phyloP scores from a whole-genome alignment of 2,797 vertebrate species.

The Enteromius trimaculatus region DNA sequence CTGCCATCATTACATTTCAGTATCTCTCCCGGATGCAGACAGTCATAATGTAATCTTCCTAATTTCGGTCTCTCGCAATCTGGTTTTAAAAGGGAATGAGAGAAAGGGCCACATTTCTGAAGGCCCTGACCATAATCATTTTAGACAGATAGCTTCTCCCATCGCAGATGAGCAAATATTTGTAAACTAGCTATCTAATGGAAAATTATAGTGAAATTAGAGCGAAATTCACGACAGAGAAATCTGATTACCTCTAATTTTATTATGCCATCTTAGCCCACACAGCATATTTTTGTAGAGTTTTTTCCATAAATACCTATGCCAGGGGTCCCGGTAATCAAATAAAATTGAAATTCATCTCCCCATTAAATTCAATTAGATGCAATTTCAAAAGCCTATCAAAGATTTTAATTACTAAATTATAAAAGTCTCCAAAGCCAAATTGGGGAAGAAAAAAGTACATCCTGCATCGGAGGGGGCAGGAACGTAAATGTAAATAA shows the following conservation, averaged over 20 bases:
- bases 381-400: conserved; percentile 99
- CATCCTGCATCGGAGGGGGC: conserved; percentile 84
- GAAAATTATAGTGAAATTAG: conserved; percentile 99
- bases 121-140: conserved; percentile 92
- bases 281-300: conserved; percentile 99
- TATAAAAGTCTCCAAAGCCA: conserved; percentile 99
- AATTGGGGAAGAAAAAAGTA: conserved; percentile 97
- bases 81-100: conserved; percentile 86
- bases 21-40: conserved; percentile 86
- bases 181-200: conserved; percentile 99
- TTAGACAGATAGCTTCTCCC: conserved; percentile 99
- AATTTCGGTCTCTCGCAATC: conserved; percentile 87
- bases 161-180: conserved; percentile 99
- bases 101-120: conserved; percentile 84
- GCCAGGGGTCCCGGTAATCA: conserved; percentile 99
- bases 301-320: conserved; percentile 99
- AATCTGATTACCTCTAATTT: conserved; percentile 99
- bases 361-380: conserved; percentile 99
- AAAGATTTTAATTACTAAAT: conserved; percentile 99
- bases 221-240: conserved; percentile 99
- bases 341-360: conserved; percentile 99
- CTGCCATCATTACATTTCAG: conserved; percentile 84
- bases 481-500: conserved; percentile 64
- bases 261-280: conserved; percentile 99
- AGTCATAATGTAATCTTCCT: conserved; percentile 87